Conservation (phyloP, 2,113 vertebrate genomes). For the Poeciliopsis turrubarensis region DNA sequence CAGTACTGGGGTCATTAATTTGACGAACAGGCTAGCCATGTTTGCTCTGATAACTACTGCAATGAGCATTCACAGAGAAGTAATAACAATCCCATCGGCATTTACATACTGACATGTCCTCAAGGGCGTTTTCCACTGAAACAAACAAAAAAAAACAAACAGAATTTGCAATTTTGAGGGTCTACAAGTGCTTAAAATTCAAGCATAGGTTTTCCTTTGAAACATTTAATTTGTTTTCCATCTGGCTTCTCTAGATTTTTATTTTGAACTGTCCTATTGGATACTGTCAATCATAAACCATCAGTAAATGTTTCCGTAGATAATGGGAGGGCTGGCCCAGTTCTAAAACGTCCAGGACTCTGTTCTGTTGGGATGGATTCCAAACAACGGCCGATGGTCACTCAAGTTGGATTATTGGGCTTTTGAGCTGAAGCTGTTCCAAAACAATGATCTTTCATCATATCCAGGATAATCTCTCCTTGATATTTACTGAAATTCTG, state of each 20-base stretch:
- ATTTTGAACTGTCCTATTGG: too few species aligned
- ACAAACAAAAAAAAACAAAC: conserved; percentile 10
- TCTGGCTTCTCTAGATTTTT: too few species aligned
- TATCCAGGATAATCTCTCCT: too few species aligned
- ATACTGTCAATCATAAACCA: too few species aligned
- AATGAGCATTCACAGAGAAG: conserved; percentile 37
- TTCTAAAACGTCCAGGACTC: neutral
- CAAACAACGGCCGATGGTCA: neutral
- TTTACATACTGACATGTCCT: neutral
- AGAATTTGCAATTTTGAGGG: neutral
- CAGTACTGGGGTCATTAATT: conserved; percentile 63
- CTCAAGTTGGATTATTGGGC: neutral
- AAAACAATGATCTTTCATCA: too few species aligned
- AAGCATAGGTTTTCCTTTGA: too few species aligned
- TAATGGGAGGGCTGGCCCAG: neutral
- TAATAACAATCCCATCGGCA: conserved; percentile 29
- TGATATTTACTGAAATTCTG: too few species aligned
- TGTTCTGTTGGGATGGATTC: neutral
- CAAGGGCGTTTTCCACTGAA: conserved; percentile 12
- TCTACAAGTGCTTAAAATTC: neutral
- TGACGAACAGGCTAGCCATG: conserved; percentile 35
- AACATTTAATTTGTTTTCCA: too few species aligned
- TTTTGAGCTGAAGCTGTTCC: too few species aligned
- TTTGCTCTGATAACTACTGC: conserved; percentile 40
- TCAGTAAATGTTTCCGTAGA: too few species aligned